Percentiles rank a stretch among this genome's conserved stretches.
phyloP scores from a whole-genome alignment of 2,888 invertebrate species.

The Synanthedon vespiformis region DNA sequence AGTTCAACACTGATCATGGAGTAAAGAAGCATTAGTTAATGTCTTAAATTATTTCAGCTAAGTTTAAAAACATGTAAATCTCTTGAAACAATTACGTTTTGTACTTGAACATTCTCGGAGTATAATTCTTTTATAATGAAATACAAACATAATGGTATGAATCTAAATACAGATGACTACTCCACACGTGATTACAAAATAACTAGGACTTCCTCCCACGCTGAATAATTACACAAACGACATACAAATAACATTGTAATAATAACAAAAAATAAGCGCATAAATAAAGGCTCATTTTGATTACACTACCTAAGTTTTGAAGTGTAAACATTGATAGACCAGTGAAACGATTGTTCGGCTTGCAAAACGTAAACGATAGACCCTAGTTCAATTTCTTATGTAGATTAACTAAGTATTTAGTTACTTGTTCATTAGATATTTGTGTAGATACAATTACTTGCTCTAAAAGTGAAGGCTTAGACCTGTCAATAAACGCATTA shows the following conservation, averaged over 20 bases:
- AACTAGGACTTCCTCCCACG: conserved; percentile 55
- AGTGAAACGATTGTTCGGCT: not conserved
- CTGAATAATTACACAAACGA: conserved; percentile 42
- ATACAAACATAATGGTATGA: conserved; percentile 49
- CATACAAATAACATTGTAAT: conserved; percentile 49
- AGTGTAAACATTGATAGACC: not conserved
- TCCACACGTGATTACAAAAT: conserved; percentile 47
- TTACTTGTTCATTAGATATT: too few relatives aligned
- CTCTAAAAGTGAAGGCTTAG: too few relatives aligned
- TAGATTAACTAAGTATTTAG: conserved; percentile 30
- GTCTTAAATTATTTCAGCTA: too few relatives aligned
- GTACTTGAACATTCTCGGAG: not conserved
- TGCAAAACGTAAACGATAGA: not conserved
- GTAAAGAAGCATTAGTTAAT: too few relatives aligned
- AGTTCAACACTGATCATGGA: too few relatives aligned
- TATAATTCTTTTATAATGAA: conserved; percentile 40
- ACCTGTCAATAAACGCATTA: too few relatives aligned
- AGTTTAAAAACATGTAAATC: too few relatives aligned
- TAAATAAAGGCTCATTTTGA: not conserved
- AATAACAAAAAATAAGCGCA: conserved; percentile 15
- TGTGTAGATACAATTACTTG: too few relatives aligned
- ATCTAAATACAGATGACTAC: conserved; percentile 47
- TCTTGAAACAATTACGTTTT: not conserved
- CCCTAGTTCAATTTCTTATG: conserved; percentile 12
- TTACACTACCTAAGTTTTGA: not conserved